A percentile compares a stretch with the other conserved stretches of the same genome.
phyloP scores from a whole-genome alignment of 2,888 invertebrate species.

The Mechanitis mazaeus region DNA sequence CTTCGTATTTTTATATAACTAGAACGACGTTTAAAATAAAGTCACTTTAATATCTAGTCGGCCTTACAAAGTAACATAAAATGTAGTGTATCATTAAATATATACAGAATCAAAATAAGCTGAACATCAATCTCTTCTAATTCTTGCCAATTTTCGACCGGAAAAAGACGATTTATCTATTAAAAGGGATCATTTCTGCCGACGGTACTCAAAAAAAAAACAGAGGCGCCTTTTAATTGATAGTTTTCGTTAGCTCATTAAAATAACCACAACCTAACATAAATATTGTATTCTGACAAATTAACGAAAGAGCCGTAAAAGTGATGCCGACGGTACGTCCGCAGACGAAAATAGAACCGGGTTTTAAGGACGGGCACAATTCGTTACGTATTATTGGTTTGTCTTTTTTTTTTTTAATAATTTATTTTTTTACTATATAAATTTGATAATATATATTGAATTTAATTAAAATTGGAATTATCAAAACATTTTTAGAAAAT shows the following conservation, averaged over 20 bases:
- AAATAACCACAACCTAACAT: slow-evolving; percentile 54
- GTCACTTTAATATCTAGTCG: background rate
- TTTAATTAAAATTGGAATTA: no score
- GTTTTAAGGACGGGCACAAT: background rate
- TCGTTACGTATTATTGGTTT: background rate
- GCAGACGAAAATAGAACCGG: slow-evolving; percentile 32
- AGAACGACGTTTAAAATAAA: background rate
- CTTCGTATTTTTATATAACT: background rate
- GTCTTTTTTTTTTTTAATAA: background rate
- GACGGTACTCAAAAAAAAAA: slow-evolving; percentile 36
- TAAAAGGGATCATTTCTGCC: slow-evolving; percentile 4
- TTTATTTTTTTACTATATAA: no score
- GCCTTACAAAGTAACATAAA: background rate
- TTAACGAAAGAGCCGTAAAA: slow-evolving; percentile 57
- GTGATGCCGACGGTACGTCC: slow-evolving; percentile 33
- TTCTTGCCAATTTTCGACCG: slow-evolving; percentile 18
- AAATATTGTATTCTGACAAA: slow-evolving; percentile 71
- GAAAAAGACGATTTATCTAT: slow-evolving; percentile 11
- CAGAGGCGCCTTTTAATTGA: slow-evolving; percentile 68
- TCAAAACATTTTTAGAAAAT: no score
- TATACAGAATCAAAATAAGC: slow-evolving; percentile 17
- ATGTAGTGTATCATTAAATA: slow-evolving; percentile 14
- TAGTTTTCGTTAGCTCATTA: slow-evolving; percentile 61
- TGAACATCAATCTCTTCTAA: slow-evolving; percentile 16
- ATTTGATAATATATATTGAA: no score